Evolutionary conservation across 2,888 invertebrate genomes (phyloP).

Genomic region (Masnerella sp.): DNA sequence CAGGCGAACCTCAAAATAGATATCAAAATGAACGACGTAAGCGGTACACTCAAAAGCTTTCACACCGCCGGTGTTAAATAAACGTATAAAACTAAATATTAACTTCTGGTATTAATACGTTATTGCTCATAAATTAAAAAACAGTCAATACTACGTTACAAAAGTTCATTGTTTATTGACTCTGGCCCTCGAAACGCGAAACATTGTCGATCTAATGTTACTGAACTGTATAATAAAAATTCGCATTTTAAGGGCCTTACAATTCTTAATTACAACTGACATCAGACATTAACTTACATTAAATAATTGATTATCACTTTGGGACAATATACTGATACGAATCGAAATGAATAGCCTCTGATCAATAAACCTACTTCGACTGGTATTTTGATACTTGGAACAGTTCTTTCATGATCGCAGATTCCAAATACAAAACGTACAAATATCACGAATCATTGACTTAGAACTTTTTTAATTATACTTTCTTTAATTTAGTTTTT

Average conservation of each 20-base stretch:
- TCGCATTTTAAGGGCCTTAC: too few species aligned
- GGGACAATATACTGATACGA: conserved; percentile 9
- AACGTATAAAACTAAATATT: conserved; percentile 11
- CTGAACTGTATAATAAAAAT: too few species aligned
- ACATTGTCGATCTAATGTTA: neutral
- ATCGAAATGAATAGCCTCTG: neutral
- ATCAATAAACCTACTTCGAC: too few species aligned
- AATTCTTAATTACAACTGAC: too few species aligned
- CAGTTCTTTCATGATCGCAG: too few species aligned
- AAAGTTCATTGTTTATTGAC: conserved; percentile 21
- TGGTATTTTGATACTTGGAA: neutral
- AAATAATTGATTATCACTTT: conserved; percentile 3
- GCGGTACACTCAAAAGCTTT: too few species aligned
- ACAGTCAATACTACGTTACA: conserved; percentile 11
- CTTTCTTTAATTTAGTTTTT: too few species aligned
- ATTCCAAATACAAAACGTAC: too few species aligned
- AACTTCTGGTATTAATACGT: conserved; percentile 4
- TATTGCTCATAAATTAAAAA: conserved; percentile 5
- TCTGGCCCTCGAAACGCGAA: neutral
- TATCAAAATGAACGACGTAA: neutral
- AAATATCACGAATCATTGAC: too few species aligned
- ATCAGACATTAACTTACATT: too few species aligned
- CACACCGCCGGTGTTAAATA: too few species aligned
- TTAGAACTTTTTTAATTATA: too few species aligned
- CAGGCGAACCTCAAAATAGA: conserved; percentile 1